Percentiles rank a stretch among this genome's conserved stretches.
phyloP scores from a whole-genome alignment of 2,797 vertebrate genomes.

The Dryobates pubescens region DNA sequence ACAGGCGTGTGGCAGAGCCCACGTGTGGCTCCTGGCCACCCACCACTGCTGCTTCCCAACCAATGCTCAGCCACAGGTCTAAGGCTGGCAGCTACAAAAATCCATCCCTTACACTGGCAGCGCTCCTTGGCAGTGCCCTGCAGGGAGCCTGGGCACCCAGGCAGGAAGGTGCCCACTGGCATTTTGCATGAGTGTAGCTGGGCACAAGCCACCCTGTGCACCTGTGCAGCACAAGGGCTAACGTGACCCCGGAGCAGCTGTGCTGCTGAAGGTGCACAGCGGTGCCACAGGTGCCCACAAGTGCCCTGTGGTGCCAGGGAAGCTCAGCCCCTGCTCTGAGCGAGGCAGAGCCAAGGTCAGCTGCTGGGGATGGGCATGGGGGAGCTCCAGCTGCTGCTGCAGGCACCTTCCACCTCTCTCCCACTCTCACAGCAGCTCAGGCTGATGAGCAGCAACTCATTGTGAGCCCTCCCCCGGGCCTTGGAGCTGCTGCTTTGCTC shows the following conservation, averaged over 20 bases:
- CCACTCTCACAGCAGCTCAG: not conserved
- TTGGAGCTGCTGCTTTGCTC: not conserved
- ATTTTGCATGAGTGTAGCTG: rapidly evolving
- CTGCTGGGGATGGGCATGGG: rapidly evolving
- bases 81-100: not conserved
- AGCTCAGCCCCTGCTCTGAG: not conserved
- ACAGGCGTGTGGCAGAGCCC: not conserved
- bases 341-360: not conserved
- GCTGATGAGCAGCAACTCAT: not conserved
- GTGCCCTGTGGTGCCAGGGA: not conserved
- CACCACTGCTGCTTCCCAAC: not conserved
- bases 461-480: not conserved
- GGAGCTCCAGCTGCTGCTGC: not conserved
- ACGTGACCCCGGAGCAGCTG: rapidly evolving
- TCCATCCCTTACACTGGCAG: not conserved
- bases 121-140: rapidly evolving
- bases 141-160: rapidly evolving
- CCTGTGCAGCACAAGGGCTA: rapidly evolving
- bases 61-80: not conserved
- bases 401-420: not conserved
- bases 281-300: not conserved
- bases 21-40: not conserved
- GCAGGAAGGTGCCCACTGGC: not conserved
- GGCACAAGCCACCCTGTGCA: not conserved
- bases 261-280: rapidly evolving